Percentiles rank a stretch among this genome's conserved stretches.
Evolutionary conservation across 2,888 invertebrate species (phyloP).

Genomic region (Nephrotoma appendiculata): DNA sequence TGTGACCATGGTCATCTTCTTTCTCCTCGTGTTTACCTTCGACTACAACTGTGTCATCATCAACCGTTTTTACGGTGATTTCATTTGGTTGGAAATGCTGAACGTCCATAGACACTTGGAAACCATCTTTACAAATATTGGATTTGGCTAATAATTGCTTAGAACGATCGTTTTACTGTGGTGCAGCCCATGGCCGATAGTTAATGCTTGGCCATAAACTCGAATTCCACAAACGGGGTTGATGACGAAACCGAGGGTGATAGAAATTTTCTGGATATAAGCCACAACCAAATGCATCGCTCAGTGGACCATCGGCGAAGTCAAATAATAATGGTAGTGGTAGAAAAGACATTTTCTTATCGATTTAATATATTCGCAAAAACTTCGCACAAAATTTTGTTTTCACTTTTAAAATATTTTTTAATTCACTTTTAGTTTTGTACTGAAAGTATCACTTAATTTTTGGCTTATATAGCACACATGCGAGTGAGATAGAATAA

Average conservation of each 20-base stretch:
- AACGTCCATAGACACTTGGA: constrained; percentile 53
- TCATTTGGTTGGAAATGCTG: constrained; percentile 56
- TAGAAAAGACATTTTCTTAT: neutral
- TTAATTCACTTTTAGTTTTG: too few relatives aligned
- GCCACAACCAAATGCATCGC: neutral
- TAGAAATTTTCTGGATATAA: neutral
- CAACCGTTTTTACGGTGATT: constrained; percentile 51
- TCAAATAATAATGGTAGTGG: neutral
- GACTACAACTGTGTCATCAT: constrained; percentile 44
- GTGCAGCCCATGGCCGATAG: neutral
- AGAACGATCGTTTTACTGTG: neutral
- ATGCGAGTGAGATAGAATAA: too few relatives aligned
- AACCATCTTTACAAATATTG: constrained; percentile 47
- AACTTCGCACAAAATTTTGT: too few relatives aligned
- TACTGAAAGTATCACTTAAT: too few relatives aligned
- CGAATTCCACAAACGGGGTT: neutral
- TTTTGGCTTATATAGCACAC: too few relatives aligned
- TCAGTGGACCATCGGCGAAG: neutral
- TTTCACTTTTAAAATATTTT: too few relatives aligned
- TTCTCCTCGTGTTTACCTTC: constrained; percentile 60
- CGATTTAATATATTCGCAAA: too few relatives aligned
- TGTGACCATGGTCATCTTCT: constrained; percentile 55
- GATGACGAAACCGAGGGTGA: neutral
- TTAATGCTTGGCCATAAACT: neutral
- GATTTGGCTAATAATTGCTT: neutral